These are phyloP conservation scores for Myzus persicae DNA, from an alignment of 1,140 invertebrate species.

Conservation along the genomic window DNA sequence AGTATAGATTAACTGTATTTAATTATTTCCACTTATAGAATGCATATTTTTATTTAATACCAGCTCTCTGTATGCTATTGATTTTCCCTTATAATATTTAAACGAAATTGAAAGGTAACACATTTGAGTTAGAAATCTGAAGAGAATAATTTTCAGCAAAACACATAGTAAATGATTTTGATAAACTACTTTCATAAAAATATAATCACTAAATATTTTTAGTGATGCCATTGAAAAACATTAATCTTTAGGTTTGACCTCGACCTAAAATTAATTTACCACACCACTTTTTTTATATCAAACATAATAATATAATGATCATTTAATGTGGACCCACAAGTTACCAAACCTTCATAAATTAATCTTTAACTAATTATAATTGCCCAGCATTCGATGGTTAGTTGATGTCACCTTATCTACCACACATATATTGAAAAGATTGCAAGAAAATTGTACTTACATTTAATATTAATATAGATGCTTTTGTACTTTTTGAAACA, in stretches of 20 bases:
- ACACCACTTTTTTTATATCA: slow-evolving; percentile 34
- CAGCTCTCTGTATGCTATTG: not conserved
- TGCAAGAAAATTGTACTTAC: not conserved
- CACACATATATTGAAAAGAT: not conserved
- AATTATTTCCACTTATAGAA: too few species aligned
- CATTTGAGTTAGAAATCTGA: not conserved
- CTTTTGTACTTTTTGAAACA: not conserved
- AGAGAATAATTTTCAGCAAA: not conserved
- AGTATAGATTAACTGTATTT: too few species aligned
- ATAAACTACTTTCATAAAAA: not conserved
- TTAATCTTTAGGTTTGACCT: slow-evolving; percentile 32
- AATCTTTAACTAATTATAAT: slow-evolving; percentile 10
- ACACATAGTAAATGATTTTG: not conserved
- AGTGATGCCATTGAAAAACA: slow-evolving; percentile 34
- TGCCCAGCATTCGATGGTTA: not conserved
- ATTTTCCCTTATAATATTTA: not conserved
- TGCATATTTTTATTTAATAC: not conserved
- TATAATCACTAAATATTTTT: not conserved
- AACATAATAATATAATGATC: not conserved
- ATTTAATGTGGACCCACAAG: not conserved
- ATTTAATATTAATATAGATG: not conserved
- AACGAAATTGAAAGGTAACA: not conserved
- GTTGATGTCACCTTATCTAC: not conserved
- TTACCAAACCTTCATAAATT: slow-evolving; percentile 20
- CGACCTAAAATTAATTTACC: slow-evolving; percentile 35